Evolutionary conservation across 2,797 vertebrate species (phyloP), one percentile per base, ranked within the genome.

Genomic region (Pangasius sanitwongsei): DNA sequence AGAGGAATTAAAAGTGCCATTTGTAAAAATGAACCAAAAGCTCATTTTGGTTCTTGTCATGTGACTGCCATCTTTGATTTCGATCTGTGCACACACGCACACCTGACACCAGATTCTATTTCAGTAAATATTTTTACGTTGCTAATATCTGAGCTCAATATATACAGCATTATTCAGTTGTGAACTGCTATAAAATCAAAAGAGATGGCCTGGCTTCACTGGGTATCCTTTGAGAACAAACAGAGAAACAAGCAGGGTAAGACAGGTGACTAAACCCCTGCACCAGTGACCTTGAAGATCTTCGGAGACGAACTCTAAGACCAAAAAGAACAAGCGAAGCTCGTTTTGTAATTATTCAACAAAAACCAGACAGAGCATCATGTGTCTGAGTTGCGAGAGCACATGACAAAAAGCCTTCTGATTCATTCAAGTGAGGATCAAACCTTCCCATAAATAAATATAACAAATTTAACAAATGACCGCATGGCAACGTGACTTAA

Each of bases 391-490:
- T 25, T 25, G 44, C 37, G n/a, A 69, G 61, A 23, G 23, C 65
- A 53, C 7, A 86, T n/a, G 41, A 70, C 85, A 61, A 83, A 89
- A 74, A 86, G 44, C 67, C 93, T 95, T 92, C 90, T 90, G 94
- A 93, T 91, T 92, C 91, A 67, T 91, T 91, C 92, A 92, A 92
- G 93, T 91, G 88, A 0, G 91, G 87, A 90, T 92, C 94, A 94
- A 93, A 93, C 92, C 92, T 61, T 87, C 67, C 83, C 85, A 87
- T 87, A 85, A 90, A 90, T 89, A 85, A 90, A 90, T 90, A 80
- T 89, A 93, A 95, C 93, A 94, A 94, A 95, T 94, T 91, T 92
- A 94, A 93, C 91, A 92, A 93, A 89, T 89, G 90, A 91, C 92
- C 81, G 90, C 31, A 6, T 87, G 90, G 88, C 87, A 20, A 78